Evolutionary conservation across 2,888 invertebrate genomes (phyloP), one percentile per base, ranked within the genome.

Genomic region (Bruchidius siliquastri): DNA sequence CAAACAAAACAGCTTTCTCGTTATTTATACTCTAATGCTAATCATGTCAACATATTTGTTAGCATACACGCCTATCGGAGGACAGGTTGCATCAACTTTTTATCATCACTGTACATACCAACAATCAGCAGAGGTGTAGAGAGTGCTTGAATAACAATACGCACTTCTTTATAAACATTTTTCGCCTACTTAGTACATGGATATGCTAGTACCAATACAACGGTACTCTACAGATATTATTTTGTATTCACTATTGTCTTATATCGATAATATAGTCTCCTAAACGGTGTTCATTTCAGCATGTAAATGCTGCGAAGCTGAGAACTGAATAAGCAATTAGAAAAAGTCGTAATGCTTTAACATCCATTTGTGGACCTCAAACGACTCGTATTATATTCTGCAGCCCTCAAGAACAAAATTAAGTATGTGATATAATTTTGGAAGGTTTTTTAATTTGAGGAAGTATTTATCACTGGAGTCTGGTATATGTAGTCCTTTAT

Each of bases 111-210:
- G 18, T 49, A 49, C 49, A 49, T 18, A 13, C 6, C 18, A 49
- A 49, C 49, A 49, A 49, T 49, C 49, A 49, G 49, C 49, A 49
- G 49, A 49, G 49, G 49, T 49, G 49, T 49, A 49, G 49, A 49
- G 49, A 13, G 49, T 49, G 49, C 18, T 49, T 49, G 49, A 49
- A 49, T 49, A 49, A 49, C 49, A 49, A 49, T 49, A 49, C 49
- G 18, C 49, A 49, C 49, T 49, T 49, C 49, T 22, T 68, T 67
- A 67, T 67, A 72, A 73, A 30, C 71, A 75, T 75, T 74, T 75
- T 73, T 76, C 76, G 76, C 76, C 76, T 76, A 76, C 76, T 71
- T 74, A 67, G 68, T 69, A 72, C 71, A 72, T 73, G 74, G 72
- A 74, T 49, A 71, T 72, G 68, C 68, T 68, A 72, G 70, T 32